Evolutionary conservation across 2,797 vertebrate genomes (phyloP).

Genomic region (Hipposideros larvatus): DNA sequence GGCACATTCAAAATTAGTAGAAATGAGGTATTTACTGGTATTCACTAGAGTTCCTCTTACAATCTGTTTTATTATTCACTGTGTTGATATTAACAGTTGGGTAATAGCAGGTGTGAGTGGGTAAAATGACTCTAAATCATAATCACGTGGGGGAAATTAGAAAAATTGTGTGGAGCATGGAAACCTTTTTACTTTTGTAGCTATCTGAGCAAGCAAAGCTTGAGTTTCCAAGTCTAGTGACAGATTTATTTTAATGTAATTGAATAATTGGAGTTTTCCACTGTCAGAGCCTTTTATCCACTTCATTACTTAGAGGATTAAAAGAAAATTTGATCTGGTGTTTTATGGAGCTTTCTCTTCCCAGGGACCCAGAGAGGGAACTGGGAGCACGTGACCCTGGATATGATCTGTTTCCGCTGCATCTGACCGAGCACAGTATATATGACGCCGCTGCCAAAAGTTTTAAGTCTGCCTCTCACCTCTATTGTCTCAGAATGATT

Average conservation of each 20-base stretch:
- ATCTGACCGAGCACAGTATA: conserved; percentile 49
- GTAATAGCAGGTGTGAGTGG: conserved; percentile 80
- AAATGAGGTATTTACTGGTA: conserved; percentile 60
- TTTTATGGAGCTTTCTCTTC: conserved; percentile 84
- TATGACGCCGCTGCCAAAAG: background rate
- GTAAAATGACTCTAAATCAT: conserved; percentile 76
- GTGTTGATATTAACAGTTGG: conserved; percentile 65
- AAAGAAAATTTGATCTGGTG: conserved; percentile 82
- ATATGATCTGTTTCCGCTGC: conserved; percentile 42
- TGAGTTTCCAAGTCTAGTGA: conserved; percentile 76
- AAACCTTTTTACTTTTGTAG: conserved; percentile 71
- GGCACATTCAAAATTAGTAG: conserved; percentile 5
- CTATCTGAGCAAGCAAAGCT: conserved; percentile 67
- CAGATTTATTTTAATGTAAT: conserved; percentile 80
- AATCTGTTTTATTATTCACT: conserved; percentile 32
- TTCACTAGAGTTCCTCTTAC: conserved; percentile 65
- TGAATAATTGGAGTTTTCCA: conserved; percentile 85
- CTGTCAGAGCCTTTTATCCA: conserved; percentile 82
- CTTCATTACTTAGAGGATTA: conserved; percentile 86
- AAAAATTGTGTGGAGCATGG: conserved; percentile 48
- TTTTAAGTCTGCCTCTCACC: conserved; percentile 23
- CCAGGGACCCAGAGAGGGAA: conserved; percentile 79
- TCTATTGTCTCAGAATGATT: conserved; percentile 33
- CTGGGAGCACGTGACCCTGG: conserved; percentile 45
- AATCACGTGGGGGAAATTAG: conserved; percentile 60